Evolutionary conservation across 2,888 invertebrate genomes (phyloP).

Genomic region (Aromia moschata): DNA sequence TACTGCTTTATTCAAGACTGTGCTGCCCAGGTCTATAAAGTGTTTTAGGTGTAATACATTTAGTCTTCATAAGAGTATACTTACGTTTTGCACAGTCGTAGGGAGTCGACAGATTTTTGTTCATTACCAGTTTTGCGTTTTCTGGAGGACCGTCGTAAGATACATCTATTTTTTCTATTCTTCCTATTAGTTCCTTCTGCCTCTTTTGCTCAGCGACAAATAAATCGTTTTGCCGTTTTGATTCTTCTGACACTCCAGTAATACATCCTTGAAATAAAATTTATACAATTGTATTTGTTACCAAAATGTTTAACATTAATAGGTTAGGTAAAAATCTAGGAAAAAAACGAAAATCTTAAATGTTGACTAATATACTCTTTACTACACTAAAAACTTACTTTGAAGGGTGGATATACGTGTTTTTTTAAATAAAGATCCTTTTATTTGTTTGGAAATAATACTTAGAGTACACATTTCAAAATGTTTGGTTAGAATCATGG

Average conservation of each 20-base stretch:
- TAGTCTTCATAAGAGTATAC: too few species aligned
- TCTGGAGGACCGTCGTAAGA: conserved; percentile 79
- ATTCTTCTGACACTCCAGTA: conserved; percentile 25
- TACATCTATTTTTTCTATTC: conserved; percentile 92
- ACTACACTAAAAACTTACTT: not conserved
- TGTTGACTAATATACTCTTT: too few species aligned
- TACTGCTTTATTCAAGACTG: conserved; percentile 75
- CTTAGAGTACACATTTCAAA: not conserved
- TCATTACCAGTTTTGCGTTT: conserved; percentile 84
- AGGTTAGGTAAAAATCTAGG: too few species aligned
- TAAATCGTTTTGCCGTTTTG: conserved; percentile 70
- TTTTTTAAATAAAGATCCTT: not conserved
- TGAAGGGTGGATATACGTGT: not conserved
- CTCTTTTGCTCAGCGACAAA: conserved; percentile 81
- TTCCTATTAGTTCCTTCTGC: conserved; percentile 77
- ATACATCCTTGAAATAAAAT: too few species aligned
- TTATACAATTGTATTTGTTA: too few species aligned
- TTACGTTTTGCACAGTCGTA: conserved; percentile 90
- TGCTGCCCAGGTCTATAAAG: conserved; percentile 80
- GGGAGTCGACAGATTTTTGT: conserved; percentile 91
- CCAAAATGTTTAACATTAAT: too few species aligned
- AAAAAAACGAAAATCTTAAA: too few species aligned
- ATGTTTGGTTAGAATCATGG: too few species aligned
- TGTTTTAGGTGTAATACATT: too few species aligned
- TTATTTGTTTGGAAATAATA: not conserved